Evolutionary conservation across 2,888 invertebrate genomes (phyloP).

Genomic region (Eretmocerus hayati): DNA sequence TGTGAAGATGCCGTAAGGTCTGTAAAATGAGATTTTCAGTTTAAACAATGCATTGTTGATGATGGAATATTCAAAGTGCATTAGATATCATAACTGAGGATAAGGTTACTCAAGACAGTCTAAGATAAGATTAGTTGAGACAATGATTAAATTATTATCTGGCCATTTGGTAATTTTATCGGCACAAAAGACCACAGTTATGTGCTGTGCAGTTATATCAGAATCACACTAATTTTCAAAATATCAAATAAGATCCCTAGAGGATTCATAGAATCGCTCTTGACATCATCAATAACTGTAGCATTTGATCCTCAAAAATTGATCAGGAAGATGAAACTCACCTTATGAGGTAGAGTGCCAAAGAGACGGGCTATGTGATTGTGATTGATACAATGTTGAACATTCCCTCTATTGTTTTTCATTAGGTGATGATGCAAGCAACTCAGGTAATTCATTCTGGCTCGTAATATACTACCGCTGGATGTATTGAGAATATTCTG

Average conservation of each 20-base stretch:
- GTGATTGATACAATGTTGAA: conserved; percentile 9
- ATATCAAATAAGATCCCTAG: too few species aligned
- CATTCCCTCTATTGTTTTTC: conserved; percentile 6
- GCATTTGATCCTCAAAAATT: too few species aligned
- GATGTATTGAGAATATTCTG: conserved; percentile 32
- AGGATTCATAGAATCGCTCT: too few species aligned
- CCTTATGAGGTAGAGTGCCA: conserved; percentile 27
- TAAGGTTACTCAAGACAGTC: too few species aligned
- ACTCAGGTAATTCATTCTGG: conserved; percentile 23
- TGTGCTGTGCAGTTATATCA: too few species aligned
- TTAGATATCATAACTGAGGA: too few species aligned
- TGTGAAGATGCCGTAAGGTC: conserved; percentile 41
- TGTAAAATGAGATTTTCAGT: conserved; percentile 24
- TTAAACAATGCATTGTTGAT: too few species aligned
- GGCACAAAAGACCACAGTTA: not conserved
- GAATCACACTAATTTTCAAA: too few species aligned
- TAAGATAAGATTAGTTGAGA: too few species aligned
- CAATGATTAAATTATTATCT: not conserved
- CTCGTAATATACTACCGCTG: conserved; percentile 25
- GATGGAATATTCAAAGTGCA: too few species aligned
- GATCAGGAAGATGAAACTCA: conserved; percentile 22
- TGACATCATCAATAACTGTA: too few species aligned
- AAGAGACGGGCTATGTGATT: conserved; percentile 13
- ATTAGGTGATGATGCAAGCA: conserved; percentile 14
- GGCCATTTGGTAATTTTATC: not conserved